phyloP scores from a whole-genome alignment of 2,113 vertebrate species.

The Protomyctophum bolini region DNA sequence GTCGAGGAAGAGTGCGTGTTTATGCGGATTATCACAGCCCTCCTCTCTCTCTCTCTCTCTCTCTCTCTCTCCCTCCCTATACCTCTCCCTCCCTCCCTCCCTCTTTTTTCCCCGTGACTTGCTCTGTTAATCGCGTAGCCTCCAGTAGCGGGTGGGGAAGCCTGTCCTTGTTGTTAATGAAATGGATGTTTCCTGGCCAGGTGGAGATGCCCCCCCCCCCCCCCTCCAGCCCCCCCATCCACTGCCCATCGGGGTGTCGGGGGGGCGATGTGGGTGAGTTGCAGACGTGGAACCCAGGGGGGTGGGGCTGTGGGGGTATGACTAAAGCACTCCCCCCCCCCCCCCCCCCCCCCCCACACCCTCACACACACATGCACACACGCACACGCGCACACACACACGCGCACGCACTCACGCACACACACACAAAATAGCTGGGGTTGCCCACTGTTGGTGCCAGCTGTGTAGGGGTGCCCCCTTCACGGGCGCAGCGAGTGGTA shows the following conservation, averaged over 20 bases:
- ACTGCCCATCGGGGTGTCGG: constrained; percentile 48
- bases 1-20: constrained; percentile 45
- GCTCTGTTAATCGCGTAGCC: constrained; percentile 39
- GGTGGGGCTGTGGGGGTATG: constrained; percentile 26
- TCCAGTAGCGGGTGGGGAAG: constrained; percentile 54
- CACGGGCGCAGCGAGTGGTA: constrained; percentile 41
- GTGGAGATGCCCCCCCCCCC: not conserved
- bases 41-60: constrained; percentile 21
- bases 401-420: not conserved
- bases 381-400: not conserved
- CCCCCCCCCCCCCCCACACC: constrained; percentile 2
- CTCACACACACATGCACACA: not conserved
- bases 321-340: constrained; percentile 13
- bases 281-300: not conserved
- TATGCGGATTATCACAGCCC: constrained; percentile 58
- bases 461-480: constrained; percentile 59
- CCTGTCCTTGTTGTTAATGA: constrained; percentile 57
- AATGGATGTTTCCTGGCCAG: constrained; percentile 23
- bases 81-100: constrained; percentile 11
- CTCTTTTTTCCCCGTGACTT: constrained; percentile 28
- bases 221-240: not conserved
- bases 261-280: constrained; percentile 49
- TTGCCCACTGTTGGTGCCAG: constrained; percentile 49
- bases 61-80: constrained; percentile 1
- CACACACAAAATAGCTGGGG: constrained; percentile 38